Percentiles rank a stretch among this genome's conserved stretches.
These are phyloP conservation scores for Pachymerium ferrugineum DNA, from an alignment of 2,888 invertebrate genomes.

Conservation along the genomic window DNA sequence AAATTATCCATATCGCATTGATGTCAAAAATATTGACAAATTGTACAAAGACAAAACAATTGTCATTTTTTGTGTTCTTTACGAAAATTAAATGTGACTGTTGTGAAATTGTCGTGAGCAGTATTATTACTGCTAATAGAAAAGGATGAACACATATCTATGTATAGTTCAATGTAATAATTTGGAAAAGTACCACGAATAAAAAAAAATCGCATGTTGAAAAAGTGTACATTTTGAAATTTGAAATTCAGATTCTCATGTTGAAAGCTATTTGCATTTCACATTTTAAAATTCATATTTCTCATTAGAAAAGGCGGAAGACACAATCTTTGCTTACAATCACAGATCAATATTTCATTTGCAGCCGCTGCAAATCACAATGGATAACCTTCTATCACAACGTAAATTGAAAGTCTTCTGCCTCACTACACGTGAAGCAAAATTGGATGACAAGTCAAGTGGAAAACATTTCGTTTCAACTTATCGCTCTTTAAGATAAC, in stretches of 20 bases:
- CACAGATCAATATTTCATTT: slow-evolving; percentile 6
- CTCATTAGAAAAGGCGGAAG: no score
- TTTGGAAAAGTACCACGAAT: background rate
- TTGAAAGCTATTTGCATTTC: background rate
- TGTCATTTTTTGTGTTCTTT: background rate
- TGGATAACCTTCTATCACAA: slow-evolving; percentile 4
- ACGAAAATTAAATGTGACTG: background rate
- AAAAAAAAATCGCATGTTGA: background rate
- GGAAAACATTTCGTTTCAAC: slow-evolving; percentile 10
- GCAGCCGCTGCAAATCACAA: slow-evolving; percentile 8
- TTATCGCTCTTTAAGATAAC: slow-evolving; percentile 5
- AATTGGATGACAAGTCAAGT: slow-evolving; percentile 6
- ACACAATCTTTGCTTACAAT: background rate
- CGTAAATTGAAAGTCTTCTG: slow-evolving; percentile 15
- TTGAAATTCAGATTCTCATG: no score
- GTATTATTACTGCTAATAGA: background rate
- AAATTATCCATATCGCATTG: background rate
- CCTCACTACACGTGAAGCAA: background rate
- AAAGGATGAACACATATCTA: slow-evolving; percentile 15
- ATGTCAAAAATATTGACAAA: background rate
- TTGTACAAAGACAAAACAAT: background rate
- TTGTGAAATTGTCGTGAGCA: slow-evolving; percentile 13
- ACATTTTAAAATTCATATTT: background rate
- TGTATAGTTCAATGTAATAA: slow-evolving; percentile 7
- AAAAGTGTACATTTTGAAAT: no score